Base-by-base conservation (phyloP, 2,888 invertebrate genomes). In the Amphipoea oculea region DNA sequence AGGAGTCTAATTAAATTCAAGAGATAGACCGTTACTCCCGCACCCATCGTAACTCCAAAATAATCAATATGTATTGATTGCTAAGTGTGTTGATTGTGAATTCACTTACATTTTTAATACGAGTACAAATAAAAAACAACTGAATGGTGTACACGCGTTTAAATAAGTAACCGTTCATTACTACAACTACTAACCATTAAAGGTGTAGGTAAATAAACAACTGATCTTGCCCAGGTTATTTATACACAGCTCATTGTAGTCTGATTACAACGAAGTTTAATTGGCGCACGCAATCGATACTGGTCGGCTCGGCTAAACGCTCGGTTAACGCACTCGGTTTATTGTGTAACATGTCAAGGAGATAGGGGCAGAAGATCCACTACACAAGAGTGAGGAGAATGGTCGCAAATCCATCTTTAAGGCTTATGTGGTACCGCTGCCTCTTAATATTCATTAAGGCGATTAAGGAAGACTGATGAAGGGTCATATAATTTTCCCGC, bases 251-350 rank as follows among this genome's bases (percentile, higher is more conserved):
- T 78, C 69, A 78, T 72, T 82, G 71, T 76, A 65, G 67, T 51
- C 45, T 75, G 77, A 79, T 82, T 88, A 78, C 66, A 76, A 60
- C 23, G 42, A n/a, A 73, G 80, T 83, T 74, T 86, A 88, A 88
- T 88, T 83, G 81, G 66, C 70, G 73, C 88, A 88, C 82, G 88
- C 88, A 78, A 88, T 86, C 89, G 80, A 89, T 88, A 79, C 73
- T 45, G 71, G 73, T 60, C 62, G 76, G 76, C 83, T 73, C 66
- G 63, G 60, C 57, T 78, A 76, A 78, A 76, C 76, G 81, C 62
- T 79, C 86, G 89, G 88, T 82, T 89, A 89, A 88, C 83, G 88
- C 79, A 89, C 88, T 88, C 77, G 14, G 42, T 42, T 63, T 70
- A 51, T 79, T 79, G 68, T 78, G 78, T 70, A 67, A 81, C 51